Evolutionary conservation across 2,797 vertebrate genomes (phyloP), one percentile per base, ranked within the genome.

Genomic region (Lacerta bilineata): DNA sequence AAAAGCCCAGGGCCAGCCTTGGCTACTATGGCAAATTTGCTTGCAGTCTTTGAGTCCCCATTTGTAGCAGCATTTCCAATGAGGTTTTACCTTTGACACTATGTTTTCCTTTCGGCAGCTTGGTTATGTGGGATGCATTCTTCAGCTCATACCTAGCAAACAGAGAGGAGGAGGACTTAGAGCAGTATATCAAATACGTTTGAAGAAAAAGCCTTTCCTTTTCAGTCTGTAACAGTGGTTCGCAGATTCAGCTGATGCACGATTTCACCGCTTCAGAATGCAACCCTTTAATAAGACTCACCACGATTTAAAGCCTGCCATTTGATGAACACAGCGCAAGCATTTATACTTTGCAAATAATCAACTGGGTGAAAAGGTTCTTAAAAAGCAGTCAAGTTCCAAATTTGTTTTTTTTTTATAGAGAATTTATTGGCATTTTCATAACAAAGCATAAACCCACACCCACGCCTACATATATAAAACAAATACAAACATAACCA

Each of bases 81-180:
- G n/a, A 83, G 84, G 66, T 86, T 89, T 96, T 96, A 99, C 99
- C 99, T 98, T 99, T 99, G 88, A 99, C 98, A 84, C 99, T 99
- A 96, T 99, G 99, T 91, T 99, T 99, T 94, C 99, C 98, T 93
- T 99, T 99, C 6, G 99, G 98, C 88, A 99, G 69, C 91, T 99
- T 99, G 90, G 98, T 98, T 93, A 99, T 98, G 84, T 99, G 99
- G 1, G 98, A 98, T 27, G 99, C 99, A 64, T 98, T 98, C 96
- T 99, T 99, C 90, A 99, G 94, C 89, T 99, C 99, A 68, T 98
- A 98, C 98, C 99, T 99, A 20, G 68, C 81, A 8, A 91, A 66
- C 82, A 96, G 72, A 95, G 76, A 92, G 23, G 64, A 71, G 1
- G 3, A 93, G 59, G 27, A 92, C 36, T 80, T 80, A 76, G 4